Conservation (phyloP, 2,888 invertebrate species). For the Sesamia inferens region DNA sequence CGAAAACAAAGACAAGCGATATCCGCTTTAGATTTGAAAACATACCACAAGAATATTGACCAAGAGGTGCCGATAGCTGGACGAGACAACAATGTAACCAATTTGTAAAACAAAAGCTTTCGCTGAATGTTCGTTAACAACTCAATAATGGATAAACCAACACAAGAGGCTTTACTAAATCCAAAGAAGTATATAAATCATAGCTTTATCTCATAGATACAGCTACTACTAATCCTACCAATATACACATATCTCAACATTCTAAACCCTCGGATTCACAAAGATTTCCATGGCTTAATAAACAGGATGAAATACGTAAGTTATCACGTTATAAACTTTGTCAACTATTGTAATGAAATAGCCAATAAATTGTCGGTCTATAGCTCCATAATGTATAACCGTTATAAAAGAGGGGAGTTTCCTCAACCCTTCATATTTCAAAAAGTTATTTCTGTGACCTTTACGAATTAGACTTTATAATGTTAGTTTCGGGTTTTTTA, state of each 20-base stretch:
- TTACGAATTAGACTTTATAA: constrained; percentile 30
- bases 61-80: neutral
- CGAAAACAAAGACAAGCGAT: constrained; percentile 11
- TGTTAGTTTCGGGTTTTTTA: constrained; percentile 16
- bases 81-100: constrained; percentile 35
- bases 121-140: constrained; percentile 24
- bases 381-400: constrained; percentile 64
- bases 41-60: neutral
- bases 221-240: constrained; percentile 50
- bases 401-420: constrained; percentile 68
- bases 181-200: constrained; percentile 41
- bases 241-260: constrained; percentile 37
- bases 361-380: constrained; percentile 87
- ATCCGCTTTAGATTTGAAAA: constrained; percentile 6
- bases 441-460: constrained; percentile 49
- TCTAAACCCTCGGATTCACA: constrained; percentile 72
- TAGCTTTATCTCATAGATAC: constrained; percentile 41
- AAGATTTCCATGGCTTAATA: constrained; percentile 74
- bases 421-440: constrained; percentile 72
- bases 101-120: constrained; percentile 42
- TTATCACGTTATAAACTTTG: constrained; percentile 88
- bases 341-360: constrained; percentile 82
- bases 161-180: constrained; percentile 25
- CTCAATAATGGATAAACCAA: constrained; percentile 25
- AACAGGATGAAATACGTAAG: constrained; percentile 77